Base-by-base conservation (phyloP, 2,888 invertebrate species). In the Eristalis intricaria region DNA sequence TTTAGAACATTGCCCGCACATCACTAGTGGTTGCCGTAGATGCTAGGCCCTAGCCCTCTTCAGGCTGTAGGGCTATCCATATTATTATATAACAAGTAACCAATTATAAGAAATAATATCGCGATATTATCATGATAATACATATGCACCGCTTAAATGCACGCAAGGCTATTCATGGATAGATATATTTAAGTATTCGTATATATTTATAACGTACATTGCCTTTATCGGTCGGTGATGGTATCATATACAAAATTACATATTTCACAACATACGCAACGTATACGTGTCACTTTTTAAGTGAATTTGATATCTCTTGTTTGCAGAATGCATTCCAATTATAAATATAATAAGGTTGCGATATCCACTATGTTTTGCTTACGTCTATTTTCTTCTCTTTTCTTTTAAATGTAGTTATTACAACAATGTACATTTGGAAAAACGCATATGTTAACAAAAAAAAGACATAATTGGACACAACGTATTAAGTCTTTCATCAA, bases 401-500 rank as follows among this genome's bases (percentile, higher is more conserved):
- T 84, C 60, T 86, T 73, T 76, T 19, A 66, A 77, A 80, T 84
- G 82, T 70, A 84, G 83, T 84, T 74, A 32, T 80, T 75, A 50
- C 77, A 86, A 61, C 86, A 80, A 86, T 74, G 75, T 69, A 65
- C 75, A 81, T 70, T 71, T 66, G 81, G 81, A 60, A 79, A 83
- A 75, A 66, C 5, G 43, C 22, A 77, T 82, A 68, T 83, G 60
- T 75, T 86, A 66, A 70, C 74, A 75, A 83, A 58, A 58, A 75
- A 43, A 83, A 73, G 74, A 70, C 88, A 89, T 85, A 90, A 88
- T 75, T 77, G 90, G 85, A 89, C 79, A 61, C 89, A 86, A 43
- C 90, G 90, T 73, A 73, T 89, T 65, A 89, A 90, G 81, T 84
- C 87, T 80, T 90, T 90, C 88, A 87, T 91, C 79, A 91, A 90